phyloP scores from a whole-genome alignment of 2,888 invertebrate species.

The Kryphioiulus occultus region DNA sequence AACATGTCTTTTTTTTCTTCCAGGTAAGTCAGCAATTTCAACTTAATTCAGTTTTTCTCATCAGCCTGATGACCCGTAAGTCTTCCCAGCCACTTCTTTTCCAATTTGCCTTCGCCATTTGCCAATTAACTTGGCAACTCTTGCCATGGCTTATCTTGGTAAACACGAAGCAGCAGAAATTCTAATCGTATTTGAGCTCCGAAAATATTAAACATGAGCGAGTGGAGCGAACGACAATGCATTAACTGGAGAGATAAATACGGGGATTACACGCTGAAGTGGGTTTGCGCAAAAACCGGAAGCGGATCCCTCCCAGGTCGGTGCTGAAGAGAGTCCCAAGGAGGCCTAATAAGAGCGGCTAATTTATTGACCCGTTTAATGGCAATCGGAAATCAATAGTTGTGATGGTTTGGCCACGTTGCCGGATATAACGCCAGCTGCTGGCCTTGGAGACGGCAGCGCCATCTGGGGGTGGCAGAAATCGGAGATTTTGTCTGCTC shows the following conservation, averaged over 20 bases:
- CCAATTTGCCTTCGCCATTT: neutral
- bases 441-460: neutral
- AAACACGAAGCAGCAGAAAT: neutral
- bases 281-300: neutral
- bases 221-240: neutral
- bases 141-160: neutral
- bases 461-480: no score
- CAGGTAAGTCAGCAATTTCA: neutral
- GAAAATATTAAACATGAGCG: neutral
- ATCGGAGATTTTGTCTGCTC: no score
- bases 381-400: neutral
- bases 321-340: neutral
- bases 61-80: neutral
- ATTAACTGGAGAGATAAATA: neutral
- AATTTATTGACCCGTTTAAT: slow-evolving; percentile 5
- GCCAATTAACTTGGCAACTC: neutral
- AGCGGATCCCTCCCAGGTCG: neutral
- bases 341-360: neutral
- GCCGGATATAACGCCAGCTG: neutral
- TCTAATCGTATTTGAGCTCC: neutral
- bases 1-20: neutral
- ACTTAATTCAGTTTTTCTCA: neutral
- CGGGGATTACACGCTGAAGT: neutral
- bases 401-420: neutral
- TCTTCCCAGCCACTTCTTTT: neutral